Evolutionary conservation across 2,888 invertebrate genomes (phyloP), one percentile per base, ranked within the genome.

Genomic region (Marasmarcha lunaedactyla): DNA sequence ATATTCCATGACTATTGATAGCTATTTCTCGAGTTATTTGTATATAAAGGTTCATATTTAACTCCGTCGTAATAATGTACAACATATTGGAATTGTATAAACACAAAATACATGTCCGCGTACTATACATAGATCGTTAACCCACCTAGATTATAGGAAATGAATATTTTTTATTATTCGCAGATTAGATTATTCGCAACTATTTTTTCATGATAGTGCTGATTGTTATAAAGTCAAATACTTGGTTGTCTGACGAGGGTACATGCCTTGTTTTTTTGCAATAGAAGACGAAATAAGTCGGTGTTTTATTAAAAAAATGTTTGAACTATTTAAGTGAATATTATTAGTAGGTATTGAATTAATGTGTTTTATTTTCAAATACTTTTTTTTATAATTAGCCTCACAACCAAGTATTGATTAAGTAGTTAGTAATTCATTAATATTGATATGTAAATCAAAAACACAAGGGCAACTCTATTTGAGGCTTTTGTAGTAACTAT

Each of bases 131-230:
- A 68, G 55, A 66, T 58, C 57, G 48, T 51, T 57, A 64, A 60
- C 56, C 71, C 73, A 74, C 71, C 61, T 77, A 77, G 71, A 20
- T 20, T 7, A 20, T 20, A 61, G 57, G 62, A 59, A 64, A 52
- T 51, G 46, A 49, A 56, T 62, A 73, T 67, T 66, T 69, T 71
- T 66, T 63, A 71, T 67, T 59, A 63, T 76, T 72, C 66, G 72
- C 77, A 70, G 63, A 71, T 70, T 76, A 74, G 69, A 67, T 55
- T 50, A n/a, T n/a, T n/a, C n/a, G n/a, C n/a, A 67, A 63, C 68
- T 78, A 77, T 78, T 77, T 79, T 79, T 79, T 73, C 71, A 78
- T 63, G 50, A 57, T 72, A 73, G 68, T 67, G 73, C 70, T 74
- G 65, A 71, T 71, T 67, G 56, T 66, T 60, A 58, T 52, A 48